Base-by-base conservation (phyloP, 92 coral and sea anemone species). In the Meandrina meandrites region DNA sequence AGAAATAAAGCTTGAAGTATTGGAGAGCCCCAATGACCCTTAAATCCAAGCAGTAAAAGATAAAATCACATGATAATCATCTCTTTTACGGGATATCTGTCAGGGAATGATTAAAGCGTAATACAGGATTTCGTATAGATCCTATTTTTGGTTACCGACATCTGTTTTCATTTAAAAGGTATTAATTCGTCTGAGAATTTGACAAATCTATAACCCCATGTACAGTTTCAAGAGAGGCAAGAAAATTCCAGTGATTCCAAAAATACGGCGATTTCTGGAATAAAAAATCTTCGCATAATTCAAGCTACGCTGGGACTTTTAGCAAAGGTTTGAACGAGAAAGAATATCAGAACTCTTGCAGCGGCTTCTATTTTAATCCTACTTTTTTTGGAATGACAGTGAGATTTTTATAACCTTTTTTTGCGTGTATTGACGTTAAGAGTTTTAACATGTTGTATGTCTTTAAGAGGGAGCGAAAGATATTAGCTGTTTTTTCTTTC, bases 201-300 rank as follows among this genome's bases (percentile, higher is more conserved):
- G 68, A 24, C 60, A 84, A 75, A 36, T 73, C 57, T 84, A 19
- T 75, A 50, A 57, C 81, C 87, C 87, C 87, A 57, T 40, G 87
- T 66, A n/a, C 54, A 40, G 75, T 37, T 47, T 77, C 81, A 48
- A 24, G 35, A 56, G 32, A 62, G 51, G 30, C 42, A 1, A 11
- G 17, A 56, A 56, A 19, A 79, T 57, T 79, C 82, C 70, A 58
- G 15, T 1, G 68, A 56, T 79, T 21, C 70, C 68, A 53, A 53
- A 79, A 71, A 19, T 70, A 71, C 24, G 30, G 76, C n/a, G n/a
- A n/a, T n/a, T n/a, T n/a, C n/a, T n/a, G n/a, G n/a, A n/a, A n/a
- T 7, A 71, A 71, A 13, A 14, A 16, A 30, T 69, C 18, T 30
- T 31, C 76, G 24, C 42, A 19, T n/a, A 8, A 4, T 16, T 71